A percentile compares a stretch with the other conserved stretches of the same genome.
Evolutionary conservation across 2,797 vertebrate genomes (phyloP).

Genomic region (Pelodytes ibericus): DNA sequence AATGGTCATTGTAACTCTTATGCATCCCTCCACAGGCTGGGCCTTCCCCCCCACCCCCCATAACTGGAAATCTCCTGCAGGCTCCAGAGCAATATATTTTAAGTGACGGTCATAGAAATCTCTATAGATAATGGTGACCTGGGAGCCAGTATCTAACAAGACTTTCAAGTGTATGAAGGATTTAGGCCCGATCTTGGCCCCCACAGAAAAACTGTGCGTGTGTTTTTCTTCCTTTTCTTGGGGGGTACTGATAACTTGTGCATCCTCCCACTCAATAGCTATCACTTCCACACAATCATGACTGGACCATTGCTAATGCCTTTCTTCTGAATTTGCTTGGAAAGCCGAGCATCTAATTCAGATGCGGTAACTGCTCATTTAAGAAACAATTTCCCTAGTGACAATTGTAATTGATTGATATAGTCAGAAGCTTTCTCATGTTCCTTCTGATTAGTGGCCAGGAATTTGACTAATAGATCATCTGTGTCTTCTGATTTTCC

Average conservation of each 20-base stretch:
- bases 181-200: background rate
- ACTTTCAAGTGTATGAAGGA: background rate
- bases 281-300: background rate
- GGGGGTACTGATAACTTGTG: background rate
- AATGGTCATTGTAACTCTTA: background rate
- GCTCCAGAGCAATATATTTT: background rate
- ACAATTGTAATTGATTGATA: no score
- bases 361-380: no score
- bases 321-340: no score
- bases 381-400: no score
- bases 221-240: background rate
- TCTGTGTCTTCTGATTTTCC: no score
- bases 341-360: no score
- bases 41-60: background rate
- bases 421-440: no score
- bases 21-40: slow-evolving; percentile 8
- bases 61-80: background rate
- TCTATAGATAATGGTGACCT: background rate
- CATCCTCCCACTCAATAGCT: background rate
- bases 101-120: background rate
- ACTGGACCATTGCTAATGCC: no score
- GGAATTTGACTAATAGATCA: no score
- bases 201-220: background rate
- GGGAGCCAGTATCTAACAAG: background rate
- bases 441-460: no score